Conservation (phyloP, 2,888 invertebrate species). For the Himalopsyche anomala region DNA sequence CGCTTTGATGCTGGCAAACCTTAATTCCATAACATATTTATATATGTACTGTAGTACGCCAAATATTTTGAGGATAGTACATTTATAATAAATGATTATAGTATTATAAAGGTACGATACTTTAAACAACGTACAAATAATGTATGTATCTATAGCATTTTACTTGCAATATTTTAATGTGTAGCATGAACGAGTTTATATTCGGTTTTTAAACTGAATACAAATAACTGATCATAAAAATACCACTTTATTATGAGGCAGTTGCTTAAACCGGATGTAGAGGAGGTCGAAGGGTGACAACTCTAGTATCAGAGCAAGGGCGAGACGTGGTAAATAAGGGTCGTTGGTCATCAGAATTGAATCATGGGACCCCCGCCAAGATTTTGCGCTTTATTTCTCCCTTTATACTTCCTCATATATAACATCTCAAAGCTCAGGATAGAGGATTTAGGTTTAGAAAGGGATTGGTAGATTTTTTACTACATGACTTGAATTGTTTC, state of each 20-base stretch:
- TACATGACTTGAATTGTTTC: background rate
- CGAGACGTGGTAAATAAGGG: slow-evolving; percentile 64
- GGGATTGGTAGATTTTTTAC: background rate
- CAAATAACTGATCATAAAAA: too few species aligned
- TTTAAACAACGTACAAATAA: too few species aligned
- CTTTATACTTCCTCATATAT: slow-evolving; percentile 65
- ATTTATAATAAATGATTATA: too few species aligned
- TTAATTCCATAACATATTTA: too few species aligned
- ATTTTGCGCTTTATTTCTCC: slow-evolving; percentile 66
- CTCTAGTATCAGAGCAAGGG: slow-evolving; percentile 51
- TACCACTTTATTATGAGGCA: background rate
- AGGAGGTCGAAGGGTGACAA: slow-evolving; percentile 53
- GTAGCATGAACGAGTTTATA: too few species aligned
- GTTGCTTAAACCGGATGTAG: slow-evolving; percentile 35
- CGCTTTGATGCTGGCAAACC: too few species aligned
- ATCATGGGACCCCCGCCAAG: slow-evolving; percentile 65
- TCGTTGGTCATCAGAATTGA: slow-evolving; percentile 66
- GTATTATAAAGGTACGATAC: too few species aligned
- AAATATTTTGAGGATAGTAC: too few species aligned
- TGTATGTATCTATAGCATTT: too few species aligned
- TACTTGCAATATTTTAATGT: too few species aligned
- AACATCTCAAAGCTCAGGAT: slow-evolving; percentile 52
- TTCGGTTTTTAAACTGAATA: too few species aligned
- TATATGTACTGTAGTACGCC: too few species aligned
- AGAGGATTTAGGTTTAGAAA: slow-evolving; percentile 54